Conservation (phyloP, 2,888 invertebrate genomes). For the Drosophila picticornis region DNA sequence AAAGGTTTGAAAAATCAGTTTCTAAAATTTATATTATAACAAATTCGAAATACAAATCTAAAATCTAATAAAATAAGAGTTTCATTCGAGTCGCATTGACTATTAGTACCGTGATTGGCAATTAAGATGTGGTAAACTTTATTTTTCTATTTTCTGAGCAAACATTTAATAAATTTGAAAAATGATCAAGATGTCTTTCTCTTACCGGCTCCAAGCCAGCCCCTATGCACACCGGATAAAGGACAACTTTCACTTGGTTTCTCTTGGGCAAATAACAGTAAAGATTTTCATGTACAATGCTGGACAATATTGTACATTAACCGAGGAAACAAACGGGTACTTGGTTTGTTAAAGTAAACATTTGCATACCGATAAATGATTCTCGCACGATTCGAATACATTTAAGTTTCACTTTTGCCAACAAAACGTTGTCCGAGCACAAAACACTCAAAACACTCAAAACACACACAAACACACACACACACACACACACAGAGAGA, state of each 20-base stretch:
- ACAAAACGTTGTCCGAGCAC: slow-evolving; percentile 44
- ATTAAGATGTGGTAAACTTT: background rate
- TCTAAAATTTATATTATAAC: background rate
- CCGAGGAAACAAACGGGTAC: slow-evolving; percentile 1
- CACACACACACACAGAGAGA: slow-evolving; percentile 4
- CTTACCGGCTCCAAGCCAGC: slow-evolving; percentile 9
- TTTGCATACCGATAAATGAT: slow-evolving; percentile 26
- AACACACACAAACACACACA: slow-evolving; percentile 9
- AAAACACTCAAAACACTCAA: slow-evolving; percentile 1
- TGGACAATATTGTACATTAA: slow-evolving; percentile 14
- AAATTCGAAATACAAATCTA: background rate
- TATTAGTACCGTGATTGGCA: background rate
- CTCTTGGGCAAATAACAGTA: slow-evolving; percentile 1
- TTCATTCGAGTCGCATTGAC: background rate
- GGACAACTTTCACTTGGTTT: slow-evolving; percentile 33
- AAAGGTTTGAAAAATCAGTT: background rate
- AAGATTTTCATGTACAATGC: slow-evolving; percentile 4
- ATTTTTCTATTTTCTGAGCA: background rate
- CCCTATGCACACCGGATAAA: slow-evolving; percentile 6
- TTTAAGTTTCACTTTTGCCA: slow-evolving; percentile 61
- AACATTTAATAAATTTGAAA: background rate
- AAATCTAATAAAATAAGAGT: background rate
- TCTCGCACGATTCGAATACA: slow-evolving; percentile 35
- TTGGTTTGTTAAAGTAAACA: slow-evolving; percentile 1
- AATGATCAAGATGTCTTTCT: background rate